Conservation (phyloP, 1,140 invertebrate genomes). For the Drosophila nikananu region DNA sequence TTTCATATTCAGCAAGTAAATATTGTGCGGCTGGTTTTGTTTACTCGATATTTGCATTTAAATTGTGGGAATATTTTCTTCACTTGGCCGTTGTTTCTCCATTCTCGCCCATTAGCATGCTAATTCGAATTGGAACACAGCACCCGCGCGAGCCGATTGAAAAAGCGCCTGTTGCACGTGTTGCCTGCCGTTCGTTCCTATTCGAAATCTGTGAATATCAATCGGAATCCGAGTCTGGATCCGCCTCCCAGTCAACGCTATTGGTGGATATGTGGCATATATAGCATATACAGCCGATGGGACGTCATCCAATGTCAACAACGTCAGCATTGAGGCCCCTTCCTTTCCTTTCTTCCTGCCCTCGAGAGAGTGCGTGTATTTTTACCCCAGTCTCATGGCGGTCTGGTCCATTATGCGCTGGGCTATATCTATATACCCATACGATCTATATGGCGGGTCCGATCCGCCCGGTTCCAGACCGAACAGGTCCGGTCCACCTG, state of each 20-base stretch:
- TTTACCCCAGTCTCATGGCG: conserved; percentile 28
- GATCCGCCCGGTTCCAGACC: conserved; percentile 36
- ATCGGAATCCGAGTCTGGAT: conserved; percentile 1
- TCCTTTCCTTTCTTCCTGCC: neutral
- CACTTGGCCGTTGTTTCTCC: conserved; percentile 25
- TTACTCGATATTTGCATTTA: conserved; percentile 66
- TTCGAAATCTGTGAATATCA: neutral
- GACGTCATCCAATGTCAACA: conserved; percentile 38
- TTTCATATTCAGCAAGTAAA: conserved; percentile 55
- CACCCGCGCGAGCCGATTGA: conserved; percentile 11
- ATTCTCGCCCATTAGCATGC: conserved; percentile 38
- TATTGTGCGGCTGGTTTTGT: conserved; percentile 51
- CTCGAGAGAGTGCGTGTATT: conserved; percentile 17
- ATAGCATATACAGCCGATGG: conserved; percentile 1
- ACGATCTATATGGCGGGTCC: neutral
- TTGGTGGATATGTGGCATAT: conserved; percentile 14
- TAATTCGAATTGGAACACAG: conserved; percentile 47
- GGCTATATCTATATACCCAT: conserved; percentile 6
- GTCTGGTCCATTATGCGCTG: conserved; percentile 23
- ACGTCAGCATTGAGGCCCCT: conserved; percentile 17
- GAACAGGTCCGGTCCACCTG: conserved; percentile 37
- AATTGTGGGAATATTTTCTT: conserved; percentile 66
- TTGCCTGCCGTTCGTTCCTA: neutral
- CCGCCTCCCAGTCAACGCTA: conserved; percentile 9
- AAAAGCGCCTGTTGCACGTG: conserved; percentile 18